A percentile compares a stretch with the other conserved stretches of the same genome.
phyloP scores from a whole-genome alignment of 2,113 vertebrate species.

The Rattus rattus region DNA sequence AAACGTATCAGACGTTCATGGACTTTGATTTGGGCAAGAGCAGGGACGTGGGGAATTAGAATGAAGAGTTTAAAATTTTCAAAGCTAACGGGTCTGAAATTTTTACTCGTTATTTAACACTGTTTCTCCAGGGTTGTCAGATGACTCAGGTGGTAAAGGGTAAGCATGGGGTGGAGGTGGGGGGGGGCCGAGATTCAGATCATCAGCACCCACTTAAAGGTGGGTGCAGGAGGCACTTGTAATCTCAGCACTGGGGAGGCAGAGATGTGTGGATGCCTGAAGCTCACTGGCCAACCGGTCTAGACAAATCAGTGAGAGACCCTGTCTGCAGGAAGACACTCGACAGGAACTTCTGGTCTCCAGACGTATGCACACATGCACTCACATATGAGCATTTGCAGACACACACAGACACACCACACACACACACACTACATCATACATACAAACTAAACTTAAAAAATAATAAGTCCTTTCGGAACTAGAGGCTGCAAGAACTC shows the following conservation, averaged over 20 bases:
- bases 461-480: constrained; percentile 58
- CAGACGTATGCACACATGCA: background rate
- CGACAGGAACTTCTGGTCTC: background rate
- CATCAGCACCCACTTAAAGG: background rate
- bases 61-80: constrained; percentile 36
- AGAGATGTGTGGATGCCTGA: background rate
- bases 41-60: background rate
- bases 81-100: constrained; percentile 13
- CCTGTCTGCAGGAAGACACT: background rate
- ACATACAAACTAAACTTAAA: background rate
- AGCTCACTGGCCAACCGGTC: background rate
- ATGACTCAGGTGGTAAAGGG: background rate
- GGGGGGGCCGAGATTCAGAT: background rate
- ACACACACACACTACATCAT: background rate
- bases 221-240: background rate
- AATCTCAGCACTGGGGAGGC: background rate
- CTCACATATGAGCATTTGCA: background rate
- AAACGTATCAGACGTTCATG: background rate
- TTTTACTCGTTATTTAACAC: constrained; percentile 78
- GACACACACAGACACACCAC: no score
- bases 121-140: background rate
- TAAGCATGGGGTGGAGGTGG: background rate
- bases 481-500: constrained; percentile 6
- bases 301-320: background rate
- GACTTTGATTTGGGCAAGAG: background rate